Evolutionary conservation across 2,113 vertebrate genomes (phyloP).

Genomic region (Trogon melanurus): DNA sequence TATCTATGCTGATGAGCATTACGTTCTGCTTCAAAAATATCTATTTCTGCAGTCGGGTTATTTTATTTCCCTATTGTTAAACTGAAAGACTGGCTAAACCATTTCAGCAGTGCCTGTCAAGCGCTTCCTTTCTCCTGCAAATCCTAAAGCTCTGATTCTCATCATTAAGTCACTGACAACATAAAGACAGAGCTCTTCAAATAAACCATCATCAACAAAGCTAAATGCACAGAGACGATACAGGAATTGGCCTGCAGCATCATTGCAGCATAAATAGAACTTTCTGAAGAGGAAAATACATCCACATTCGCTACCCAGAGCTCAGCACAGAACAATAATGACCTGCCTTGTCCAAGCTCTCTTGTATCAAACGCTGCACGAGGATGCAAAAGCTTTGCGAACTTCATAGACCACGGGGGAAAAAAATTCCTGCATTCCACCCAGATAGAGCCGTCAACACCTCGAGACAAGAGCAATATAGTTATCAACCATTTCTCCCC

Average conservation of each 20-base stretch:
- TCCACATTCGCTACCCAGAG: not conserved
- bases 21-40: slow-evolving; percentile 27
- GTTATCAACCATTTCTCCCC: not conserved
- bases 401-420: not conserved
- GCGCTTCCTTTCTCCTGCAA: slow-evolving; percentile 31
- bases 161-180: slow-evolving; percentile 48
- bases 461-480: not conserved
- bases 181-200: slow-evolving; percentile 38
- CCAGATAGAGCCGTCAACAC: not conserved
- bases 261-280: slow-evolving; percentile 7
- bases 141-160: slow-evolving; percentile 50
- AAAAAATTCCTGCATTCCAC: not conserved
- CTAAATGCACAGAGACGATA: slow-evolving; percentile 19
- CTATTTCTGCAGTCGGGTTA: slow-evolving; percentile 41
- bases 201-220: slow-evolving; percentile 38
- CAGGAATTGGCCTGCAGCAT: slow-evolving; percentile 20
- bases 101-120: slow-evolving; percentile 3
- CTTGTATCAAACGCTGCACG: not conserved
- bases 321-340: not conserved
- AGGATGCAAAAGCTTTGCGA: not conserved
- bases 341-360: not conserved
- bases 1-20: slow-evolving; percentile 50
- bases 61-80: slow-evolving; percentile 58
- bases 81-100: slow-evolving; percentile 48
- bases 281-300: slow-evolving; percentile 33